Conservation (phyloP, 2,797 vertebrate genomes). For the Poecilia velifera region DNA sequence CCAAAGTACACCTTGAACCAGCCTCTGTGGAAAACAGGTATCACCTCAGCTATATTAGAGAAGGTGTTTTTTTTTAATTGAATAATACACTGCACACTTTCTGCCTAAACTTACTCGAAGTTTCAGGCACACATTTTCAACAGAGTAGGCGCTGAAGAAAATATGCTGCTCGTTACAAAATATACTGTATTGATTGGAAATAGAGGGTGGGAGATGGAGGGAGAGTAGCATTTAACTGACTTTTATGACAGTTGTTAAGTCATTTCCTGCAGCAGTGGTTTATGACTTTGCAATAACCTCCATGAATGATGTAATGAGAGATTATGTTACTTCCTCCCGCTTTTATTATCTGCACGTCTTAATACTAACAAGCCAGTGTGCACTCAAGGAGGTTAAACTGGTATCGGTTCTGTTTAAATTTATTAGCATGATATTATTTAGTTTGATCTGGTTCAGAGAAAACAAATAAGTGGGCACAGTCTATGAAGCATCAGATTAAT, state of each 20-base stretch:
- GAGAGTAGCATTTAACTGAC: constrained; percentile 74
- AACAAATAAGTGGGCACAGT: constrained; percentile 7
- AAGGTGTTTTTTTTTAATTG: neutral
- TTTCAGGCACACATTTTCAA: constrained; percentile 17
- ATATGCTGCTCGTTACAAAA: constrained; percentile 67
- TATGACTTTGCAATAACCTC: constrained; percentile 77
- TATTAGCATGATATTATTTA: constrained; percentile 26
- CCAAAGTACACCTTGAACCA: constrained; percentile 44
- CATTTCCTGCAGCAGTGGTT: constrained; percentile 80
- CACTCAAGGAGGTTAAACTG: constrained; percentile 25
- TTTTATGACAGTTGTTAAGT: constrained; percentile 82
- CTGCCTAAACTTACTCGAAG: neutral
- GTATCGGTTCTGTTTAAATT: constrained; percentile 22
- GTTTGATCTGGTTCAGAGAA: constrained; percentile 19
- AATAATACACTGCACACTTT: neutral
- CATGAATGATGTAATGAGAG: constrained; percentile 77
- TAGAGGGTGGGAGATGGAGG: constrained; percentile 34
- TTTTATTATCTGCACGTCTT: constrained; percentile 69
- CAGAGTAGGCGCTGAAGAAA: constrained; percentile 16
- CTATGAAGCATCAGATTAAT: constrained; percentile 36
- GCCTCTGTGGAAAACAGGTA: constrained; percentile 44
- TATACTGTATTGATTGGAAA: constrained; percentile 59
- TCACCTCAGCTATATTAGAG: constrained; percentile 5
- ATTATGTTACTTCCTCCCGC: constrained; percentile 78
- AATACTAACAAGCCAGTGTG: constrained; percentile 42